A percentile compares a stretch with the other conserved stretches of the same genome.
Conservation (phyloP, 2,113 vertebrate genomes). For the Coracopsis vasa region DNA sequence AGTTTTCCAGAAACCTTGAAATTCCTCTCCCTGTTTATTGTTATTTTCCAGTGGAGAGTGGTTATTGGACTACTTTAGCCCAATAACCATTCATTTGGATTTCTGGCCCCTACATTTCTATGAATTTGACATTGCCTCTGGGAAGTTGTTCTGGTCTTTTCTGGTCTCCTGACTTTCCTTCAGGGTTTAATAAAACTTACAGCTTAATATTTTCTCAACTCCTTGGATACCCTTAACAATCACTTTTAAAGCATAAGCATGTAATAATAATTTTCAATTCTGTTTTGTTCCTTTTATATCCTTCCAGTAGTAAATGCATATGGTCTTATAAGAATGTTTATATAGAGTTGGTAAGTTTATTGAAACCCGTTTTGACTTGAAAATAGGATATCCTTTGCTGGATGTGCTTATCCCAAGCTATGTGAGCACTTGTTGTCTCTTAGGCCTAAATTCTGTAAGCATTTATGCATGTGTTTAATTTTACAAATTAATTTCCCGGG, state of each 20-base stretch:
- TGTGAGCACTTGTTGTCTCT: not conserved
- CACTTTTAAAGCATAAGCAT: not conserved
- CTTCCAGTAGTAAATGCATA: not conserved
- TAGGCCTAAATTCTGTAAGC: not conserved
- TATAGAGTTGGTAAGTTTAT: not conserved
- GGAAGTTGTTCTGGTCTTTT: not conserved
- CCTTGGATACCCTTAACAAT: not conserved
- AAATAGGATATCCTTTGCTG: not conserved
- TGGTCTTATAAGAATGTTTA: not conserved
- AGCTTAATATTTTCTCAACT: not conserved
- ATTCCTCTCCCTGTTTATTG: not conserved
- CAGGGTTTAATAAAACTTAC: not conserved
- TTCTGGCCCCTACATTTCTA: not conserved
- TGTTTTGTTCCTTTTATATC: not conserved
- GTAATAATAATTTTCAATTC: not conserved
- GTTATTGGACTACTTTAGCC: not conserved
- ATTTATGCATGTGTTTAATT: not conserved
- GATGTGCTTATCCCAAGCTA: not conserved
- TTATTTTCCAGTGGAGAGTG: not conserved
- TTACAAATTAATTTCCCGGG: conserved; percentile 20
- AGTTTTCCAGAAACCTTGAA: not conserved
- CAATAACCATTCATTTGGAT: not conserved
- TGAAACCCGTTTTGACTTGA: not conserved
- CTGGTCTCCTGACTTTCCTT: not conserved
- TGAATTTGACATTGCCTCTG: not conserved